Conservation (phyloP, 1,140 invertebrate genomes). For the Solen grandis region DNA sequence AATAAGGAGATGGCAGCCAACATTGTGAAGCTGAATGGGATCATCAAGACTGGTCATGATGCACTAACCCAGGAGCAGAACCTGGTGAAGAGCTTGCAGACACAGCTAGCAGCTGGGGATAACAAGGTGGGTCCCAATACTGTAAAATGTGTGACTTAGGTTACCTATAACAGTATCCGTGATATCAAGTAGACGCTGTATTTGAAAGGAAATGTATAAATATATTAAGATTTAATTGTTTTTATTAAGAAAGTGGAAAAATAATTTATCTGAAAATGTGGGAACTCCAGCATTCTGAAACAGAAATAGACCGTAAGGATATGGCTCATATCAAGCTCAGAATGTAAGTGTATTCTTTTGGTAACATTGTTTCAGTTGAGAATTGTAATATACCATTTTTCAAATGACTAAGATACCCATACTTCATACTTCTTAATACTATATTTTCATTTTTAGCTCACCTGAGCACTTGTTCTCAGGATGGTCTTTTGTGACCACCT, state of each 20-base stretch:
- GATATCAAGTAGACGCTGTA: too few species aligned
- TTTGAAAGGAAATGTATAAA: background rate
- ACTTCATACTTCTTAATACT: too few species aligned
- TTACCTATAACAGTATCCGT: background rate
- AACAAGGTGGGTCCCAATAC: background rate
- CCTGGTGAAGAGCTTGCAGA: conserved; percentile 71
- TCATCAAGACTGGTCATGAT: conserved; percentile 80
- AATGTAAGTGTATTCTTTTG: too few species aligned
- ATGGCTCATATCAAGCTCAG: too few species aligned
- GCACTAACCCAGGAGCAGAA: conserved; percentile 78
- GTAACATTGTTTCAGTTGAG: too few species aligned
- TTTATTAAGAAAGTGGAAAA: background rate
- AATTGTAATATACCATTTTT: too few species aligned
- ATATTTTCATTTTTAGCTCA: too few species aligned
- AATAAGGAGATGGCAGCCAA: conserved; percentile 77
- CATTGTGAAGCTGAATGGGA: conserved; percentile 77
- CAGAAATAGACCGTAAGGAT: too few species aligned
- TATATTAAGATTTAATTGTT: background rate
- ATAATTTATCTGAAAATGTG: background rate
- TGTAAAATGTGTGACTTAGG: background rate
- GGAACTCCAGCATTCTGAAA: too few species aligned
- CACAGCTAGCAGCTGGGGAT: conserved; percentile 59
- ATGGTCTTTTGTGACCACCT: too few species aligned
- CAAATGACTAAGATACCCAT: too few species aligned
- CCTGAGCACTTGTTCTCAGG: too few species aligned